Percentiles rank a stretch among this genome's conserved stretches.
These are phyloP conservation scores for human DNA, from an alignment of 2,113 vertebrate genomes.

Conservation along the genomic window GRCh38 chr7:12644001-12644500, in stretches of 20 bases:
- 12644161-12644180: constrained; percentile 94
- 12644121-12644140: constrained; percentile 83
- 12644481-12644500: neutral
- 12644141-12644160: constrained; percentile 85
- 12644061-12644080: neutral
- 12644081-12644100: neutral
- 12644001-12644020: neutral
- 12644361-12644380: neutral
- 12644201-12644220: constrained; percentile 90
- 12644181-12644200: constrained; percentile 88
- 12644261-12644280: constrained; percentile 86
- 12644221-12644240: constrained; percentile 90
- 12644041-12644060: neutral
- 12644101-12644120: neutral
- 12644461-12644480: neutral
- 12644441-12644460: neutral
- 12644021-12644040: neutral
- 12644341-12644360: neutral
- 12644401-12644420: neutral
- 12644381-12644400: neutral
- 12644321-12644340: neutral
- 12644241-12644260: constrained; percentile 88
- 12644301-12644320: constrained; percentile 91
- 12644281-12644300: constrained; percentile 80
- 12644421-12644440: neutral